Evolutionary conservation across 2,888 invertebrate genomes (phyloP).

Genomic region (Pecten maximus): DNA sequence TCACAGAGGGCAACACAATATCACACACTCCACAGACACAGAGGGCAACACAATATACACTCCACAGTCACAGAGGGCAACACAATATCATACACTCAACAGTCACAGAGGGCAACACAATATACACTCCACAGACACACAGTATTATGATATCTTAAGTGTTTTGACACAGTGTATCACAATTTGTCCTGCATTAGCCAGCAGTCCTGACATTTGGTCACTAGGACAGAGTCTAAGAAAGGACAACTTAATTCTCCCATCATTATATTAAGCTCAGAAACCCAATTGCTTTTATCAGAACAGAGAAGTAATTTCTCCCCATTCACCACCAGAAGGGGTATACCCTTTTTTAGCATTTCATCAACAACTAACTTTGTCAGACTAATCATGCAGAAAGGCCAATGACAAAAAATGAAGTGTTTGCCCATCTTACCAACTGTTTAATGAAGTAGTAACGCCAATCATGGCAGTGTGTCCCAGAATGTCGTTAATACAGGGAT

Average conservation of each 20-base stretch:
- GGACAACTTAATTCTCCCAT: not conserved
- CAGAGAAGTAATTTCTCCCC: not conserved
- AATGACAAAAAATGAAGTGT: not conserved
- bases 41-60: no score
- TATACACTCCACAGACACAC: no score
- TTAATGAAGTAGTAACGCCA: not conserved
- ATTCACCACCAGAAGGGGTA: not conserved
- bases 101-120: no score
- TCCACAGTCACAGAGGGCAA: no score
- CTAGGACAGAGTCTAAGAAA: not conserved
- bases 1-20: no score
- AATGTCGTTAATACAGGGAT: not conserved
- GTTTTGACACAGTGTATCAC: no score
- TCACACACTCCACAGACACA: no score
- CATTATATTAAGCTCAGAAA: not conserved
- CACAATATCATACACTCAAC: no score
- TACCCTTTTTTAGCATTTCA: not conserved
- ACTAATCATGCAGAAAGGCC: not conserved
- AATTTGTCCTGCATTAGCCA: not conserved
- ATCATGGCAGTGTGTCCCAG: not conserved
- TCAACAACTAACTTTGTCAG: not conserved
- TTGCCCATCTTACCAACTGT: not conserved
- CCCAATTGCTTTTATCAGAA: not conserved
- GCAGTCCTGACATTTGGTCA: not conserved
- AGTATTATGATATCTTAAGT: no score